A percentile compares a stretch with the other conserved stretches of the same genome.
Conservation (phyloP, 2,113 vertebrate genomes). For the Acrocephalus arundinaceus region DNA sequence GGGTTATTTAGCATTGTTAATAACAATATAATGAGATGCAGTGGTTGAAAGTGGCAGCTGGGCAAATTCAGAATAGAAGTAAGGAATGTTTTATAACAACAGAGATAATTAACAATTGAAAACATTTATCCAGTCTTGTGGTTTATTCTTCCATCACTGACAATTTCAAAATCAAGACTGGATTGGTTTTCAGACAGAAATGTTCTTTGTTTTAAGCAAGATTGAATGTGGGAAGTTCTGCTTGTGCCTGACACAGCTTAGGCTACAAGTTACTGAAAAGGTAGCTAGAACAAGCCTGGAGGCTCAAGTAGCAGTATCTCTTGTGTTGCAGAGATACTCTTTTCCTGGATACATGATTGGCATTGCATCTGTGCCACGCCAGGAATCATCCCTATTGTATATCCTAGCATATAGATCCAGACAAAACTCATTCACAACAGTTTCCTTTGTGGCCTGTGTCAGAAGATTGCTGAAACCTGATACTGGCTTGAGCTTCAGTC, state of each 20-base stretch:
- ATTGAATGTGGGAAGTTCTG: background rate
- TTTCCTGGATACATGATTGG: background rate
- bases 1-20: background rate
- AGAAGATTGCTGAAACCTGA: background rate
- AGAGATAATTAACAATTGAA: background rate
- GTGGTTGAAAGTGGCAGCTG: background rate
- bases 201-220: background rate
- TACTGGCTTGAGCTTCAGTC: background rate
- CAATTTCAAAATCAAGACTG: slow-evolving; percentile 13
- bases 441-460: background rate
- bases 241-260: background rate
- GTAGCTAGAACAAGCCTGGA: background rate
- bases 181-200: background rate
- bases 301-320: background rate
- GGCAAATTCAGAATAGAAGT: background rate
- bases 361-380: background rate
- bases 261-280: background rate
- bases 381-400: background rate
- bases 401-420: background rate
- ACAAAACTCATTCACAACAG: background rate
- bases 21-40: background rate
- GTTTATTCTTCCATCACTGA: background rate
- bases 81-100: background rate
- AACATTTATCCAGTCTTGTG: background rate
- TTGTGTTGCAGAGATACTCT: background rate